Percentiles rank a stretch among this genome's conserved stretches.
These are phyloP conservation scores for Sebastes flavidus DNA, from an alignment of 2,797 vertebrate genomes.

Conservation along the genomic window DNA sequence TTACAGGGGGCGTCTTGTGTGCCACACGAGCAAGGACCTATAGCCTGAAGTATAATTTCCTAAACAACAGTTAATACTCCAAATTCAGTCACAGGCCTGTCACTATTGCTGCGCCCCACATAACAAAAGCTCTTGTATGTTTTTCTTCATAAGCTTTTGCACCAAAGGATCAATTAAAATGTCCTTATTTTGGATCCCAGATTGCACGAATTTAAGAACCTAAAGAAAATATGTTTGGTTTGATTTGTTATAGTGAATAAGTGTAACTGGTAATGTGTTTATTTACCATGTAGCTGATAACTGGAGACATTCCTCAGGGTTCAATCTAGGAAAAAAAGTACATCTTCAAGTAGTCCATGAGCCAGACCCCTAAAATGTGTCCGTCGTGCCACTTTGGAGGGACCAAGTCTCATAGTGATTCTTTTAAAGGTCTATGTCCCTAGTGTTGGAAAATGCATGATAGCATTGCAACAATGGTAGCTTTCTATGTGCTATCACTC, in stretches of 20 bases:
- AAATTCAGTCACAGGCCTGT: neutral
- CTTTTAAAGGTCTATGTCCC: too few relatives aligned
- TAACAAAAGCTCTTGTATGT: neutral
- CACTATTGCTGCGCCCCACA: neutral
- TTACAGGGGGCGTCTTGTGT: neutral
- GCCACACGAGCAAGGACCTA: neutral
- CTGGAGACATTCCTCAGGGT: neutral
- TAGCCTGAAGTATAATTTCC: neutral
- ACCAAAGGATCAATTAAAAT: neutral
- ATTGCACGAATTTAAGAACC: neutral
- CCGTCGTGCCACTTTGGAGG: too few relatives aligned
- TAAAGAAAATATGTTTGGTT: neutral
- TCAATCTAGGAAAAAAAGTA: neutral
- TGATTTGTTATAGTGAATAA: neutral
- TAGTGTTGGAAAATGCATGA: too few relatives aligned
- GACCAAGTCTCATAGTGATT: too few relatives aligned
- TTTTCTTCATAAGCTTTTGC: neutral
- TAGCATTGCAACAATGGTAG: too few relatives aligned
- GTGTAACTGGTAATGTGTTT: neutral
- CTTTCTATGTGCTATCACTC: too few relatives aligned
- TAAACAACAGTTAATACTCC: neutral
- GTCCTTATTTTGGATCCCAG: neutral
- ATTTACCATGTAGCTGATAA: neutral
- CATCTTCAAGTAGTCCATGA: neutral
- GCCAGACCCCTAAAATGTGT: too few relatives aligned